Percentiles rank a stretch among this genome's conserved stretches.
Evolutionary conservation across 2,797 vertebrate species (phyloP).

Genomic region (Aphelocoma californica): DNA sequence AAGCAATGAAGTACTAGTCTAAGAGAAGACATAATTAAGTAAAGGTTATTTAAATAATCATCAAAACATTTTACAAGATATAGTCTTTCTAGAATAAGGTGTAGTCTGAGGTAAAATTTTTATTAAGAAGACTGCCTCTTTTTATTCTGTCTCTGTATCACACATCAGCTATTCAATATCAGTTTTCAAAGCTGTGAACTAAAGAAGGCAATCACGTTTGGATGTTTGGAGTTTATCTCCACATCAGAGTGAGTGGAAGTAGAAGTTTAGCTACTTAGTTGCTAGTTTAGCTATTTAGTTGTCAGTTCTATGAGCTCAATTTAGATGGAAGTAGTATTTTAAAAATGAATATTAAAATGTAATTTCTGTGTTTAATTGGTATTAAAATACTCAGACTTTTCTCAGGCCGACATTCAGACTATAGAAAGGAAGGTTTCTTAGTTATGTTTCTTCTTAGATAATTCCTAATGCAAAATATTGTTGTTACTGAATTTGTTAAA

Average conservation of each 20-base stretch:
- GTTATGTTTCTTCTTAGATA: neutral
- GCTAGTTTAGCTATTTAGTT: neutral
- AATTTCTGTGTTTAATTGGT: neutral
- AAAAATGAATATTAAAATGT: neutral
- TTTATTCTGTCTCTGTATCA: neutral
- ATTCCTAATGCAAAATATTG: neutral
- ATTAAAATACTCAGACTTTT: neutral
- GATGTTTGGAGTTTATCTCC: neutral
- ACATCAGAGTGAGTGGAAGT: neutral
- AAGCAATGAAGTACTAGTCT: neutral
- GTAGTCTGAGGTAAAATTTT: neutral
- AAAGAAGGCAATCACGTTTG: neutral
- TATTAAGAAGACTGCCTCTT: neutral
- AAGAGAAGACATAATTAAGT: neutral
- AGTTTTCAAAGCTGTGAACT: neutral
- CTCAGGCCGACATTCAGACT: neutral
- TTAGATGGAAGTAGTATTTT: neutral
- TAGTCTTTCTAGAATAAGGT: neutral
- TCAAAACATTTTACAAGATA: neutral
- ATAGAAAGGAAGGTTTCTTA: neutral
- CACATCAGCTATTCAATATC: neutral
- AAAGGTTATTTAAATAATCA: neutral
- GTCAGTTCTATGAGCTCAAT: neutral
- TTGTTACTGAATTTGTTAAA: neutral
- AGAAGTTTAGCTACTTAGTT: neutral